Evolutionary conservation across 1,140 invertebrate species (phyloP), one percentile per base, ranked within the genome.

Genomic region (Drosophila arawakana): DNA sequence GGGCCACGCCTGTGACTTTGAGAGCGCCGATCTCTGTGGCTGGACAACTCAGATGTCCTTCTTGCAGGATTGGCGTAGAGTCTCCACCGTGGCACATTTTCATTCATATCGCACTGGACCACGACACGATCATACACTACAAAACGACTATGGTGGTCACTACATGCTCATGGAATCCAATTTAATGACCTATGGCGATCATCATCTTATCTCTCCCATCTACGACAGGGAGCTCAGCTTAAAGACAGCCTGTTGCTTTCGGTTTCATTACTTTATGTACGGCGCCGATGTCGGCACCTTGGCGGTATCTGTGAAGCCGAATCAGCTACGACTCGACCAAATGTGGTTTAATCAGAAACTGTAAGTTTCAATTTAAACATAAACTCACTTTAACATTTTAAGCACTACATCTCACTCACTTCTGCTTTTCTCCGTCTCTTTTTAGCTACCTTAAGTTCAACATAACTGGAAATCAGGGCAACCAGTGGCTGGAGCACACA

Each of bases 181-280:
- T 3, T 10, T 7, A 2, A 25, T 15, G 5, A 15, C 58, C 5
- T n/a, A 8, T 15, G 73, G 74, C 0, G 58, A 21, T 15, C 55
- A 76, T 25, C 74, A 80, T 8, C 30, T 92, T 0, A 6, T 82
- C 0, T 92, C 91, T 7, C 91, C 91, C 9, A 76, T 89, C 7
- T 92, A 92, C 58, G 18, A 72, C 1, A 60, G 63, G 1, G 54
- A 43, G 0, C 41, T 91, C 6, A 91, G 78, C 43, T 57, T 91
- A 9, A 88, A 80, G 57, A 91, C 86, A 0, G 79, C 76, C 10
- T 92, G 91, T 60, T 92, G 91, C 25, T 92, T 92, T 44, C 73
- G 72, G 11, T 91, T 92, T 25, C 78, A 85, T 30, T 92, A 91
- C 59, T 81, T 85, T 13, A 92, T 92, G 91, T 92, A 80, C 18